Evolutionary conservation across 2,113 vertebrate species (phyloP).

Genomic region (Sciurus niger): DNA sequence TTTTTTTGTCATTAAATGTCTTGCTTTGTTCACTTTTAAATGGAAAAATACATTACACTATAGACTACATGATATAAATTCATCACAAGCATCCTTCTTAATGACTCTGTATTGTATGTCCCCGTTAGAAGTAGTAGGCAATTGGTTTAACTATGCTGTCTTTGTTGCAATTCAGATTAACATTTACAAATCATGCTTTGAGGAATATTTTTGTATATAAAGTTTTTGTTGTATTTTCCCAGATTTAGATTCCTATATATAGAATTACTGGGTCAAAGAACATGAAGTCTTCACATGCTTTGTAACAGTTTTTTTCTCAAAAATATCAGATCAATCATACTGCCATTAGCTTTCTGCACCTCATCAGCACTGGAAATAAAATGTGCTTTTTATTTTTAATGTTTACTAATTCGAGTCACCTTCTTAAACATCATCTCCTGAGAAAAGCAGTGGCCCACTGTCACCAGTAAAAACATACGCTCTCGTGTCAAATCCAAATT

Average conservation of each 20-base stretch:
- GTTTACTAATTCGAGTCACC: background rate
- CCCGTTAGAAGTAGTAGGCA: background rate
- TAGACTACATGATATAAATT: background rate
- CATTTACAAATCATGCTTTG: background rate
- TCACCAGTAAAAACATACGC: background rate
- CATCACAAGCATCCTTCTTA: background rate
- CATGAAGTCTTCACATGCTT: background rate
- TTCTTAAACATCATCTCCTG: background rate
- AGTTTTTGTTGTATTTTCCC: background rate
- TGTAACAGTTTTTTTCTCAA: background rate
- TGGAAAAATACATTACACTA: background rate
- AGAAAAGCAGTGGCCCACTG: background rate
- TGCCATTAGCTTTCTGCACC: background rate
- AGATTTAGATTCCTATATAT: background rate
- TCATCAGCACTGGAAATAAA: background rate
- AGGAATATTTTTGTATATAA: background rate
- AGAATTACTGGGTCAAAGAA: background rate
- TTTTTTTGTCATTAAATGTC: background rate
- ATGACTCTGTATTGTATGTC: background rate
- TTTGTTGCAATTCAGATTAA: background rate
- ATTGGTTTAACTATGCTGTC: background rate
- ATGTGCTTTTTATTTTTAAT: background rate
- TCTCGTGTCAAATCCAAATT: constrained; percentile 15
- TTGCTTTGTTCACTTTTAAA: background rate
- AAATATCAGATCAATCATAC: background rate